A percentile compares a stretch with the other conserved stretches of the same genome.
Evolutionary conservation across 2,797 vertebrate species (phyloP).

Genomic region (Peromyscus melanophrys): DNA sequence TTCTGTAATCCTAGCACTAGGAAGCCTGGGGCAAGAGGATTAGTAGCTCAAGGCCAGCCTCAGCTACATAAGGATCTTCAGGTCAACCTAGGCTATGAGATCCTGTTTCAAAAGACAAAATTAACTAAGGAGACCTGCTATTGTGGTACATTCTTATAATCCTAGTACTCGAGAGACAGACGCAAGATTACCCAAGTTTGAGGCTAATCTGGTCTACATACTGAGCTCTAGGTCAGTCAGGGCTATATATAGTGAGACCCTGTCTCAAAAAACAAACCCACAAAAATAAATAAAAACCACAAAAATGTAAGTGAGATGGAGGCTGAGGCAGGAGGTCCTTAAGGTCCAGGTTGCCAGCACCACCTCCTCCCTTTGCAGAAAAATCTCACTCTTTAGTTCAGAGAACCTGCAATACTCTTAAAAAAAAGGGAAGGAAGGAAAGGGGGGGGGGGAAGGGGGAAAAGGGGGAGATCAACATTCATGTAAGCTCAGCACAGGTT

Average conservation of each 20-base stretch:
- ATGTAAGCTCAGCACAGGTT: background rate
- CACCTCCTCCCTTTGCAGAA: slow-evolving; percentile 42
- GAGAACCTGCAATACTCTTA: slow-evolving; percentile 1
- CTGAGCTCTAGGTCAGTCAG: background rate
- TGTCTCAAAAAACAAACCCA: background rate
- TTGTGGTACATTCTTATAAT: background rate
- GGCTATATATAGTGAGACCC: background rate
- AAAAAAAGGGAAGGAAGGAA: background rate
- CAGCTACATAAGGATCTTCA: background rate
- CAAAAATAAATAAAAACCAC: background rate
- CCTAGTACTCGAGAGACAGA: background rate
- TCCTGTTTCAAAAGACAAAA: background rate
- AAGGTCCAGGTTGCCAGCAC: background rate
- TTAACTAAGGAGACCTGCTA: background rate
- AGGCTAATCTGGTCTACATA: background rate
- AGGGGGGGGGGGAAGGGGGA: too few species aligned
- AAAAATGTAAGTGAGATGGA: background rate
- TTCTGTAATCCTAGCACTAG: background rate
- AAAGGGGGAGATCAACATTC: background rate
- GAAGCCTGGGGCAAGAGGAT: background rate
- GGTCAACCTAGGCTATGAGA: background rate
- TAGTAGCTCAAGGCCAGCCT: background rate
- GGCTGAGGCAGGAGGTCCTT: background rate
- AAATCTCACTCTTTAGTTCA: slow-evolving; percentile 41
- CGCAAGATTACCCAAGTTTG: background rate